Evolutionary conservation across 2,888 invertebrate species (phyloP).

Genomic region (Eupithecia subumbrata): DNA sequence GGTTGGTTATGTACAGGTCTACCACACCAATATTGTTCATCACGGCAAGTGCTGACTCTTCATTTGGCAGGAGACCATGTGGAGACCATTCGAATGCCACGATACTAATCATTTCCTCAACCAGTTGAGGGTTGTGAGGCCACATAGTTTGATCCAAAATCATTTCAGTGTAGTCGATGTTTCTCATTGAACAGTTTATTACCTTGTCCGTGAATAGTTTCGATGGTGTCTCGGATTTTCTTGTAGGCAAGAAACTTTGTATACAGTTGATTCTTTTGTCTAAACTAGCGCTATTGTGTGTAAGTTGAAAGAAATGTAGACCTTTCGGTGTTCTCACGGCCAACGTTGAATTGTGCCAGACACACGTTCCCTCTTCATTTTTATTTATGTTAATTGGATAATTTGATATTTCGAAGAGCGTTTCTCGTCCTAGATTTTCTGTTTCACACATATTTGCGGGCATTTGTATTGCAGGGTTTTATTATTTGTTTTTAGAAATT

Average conservation of each 20-base stretch:
- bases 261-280: slow-evolving; percentile 64
- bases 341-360: slow-evolving; percentile 62
- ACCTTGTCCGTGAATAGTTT: slow-evolving; percentile 55
- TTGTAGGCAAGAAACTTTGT: slow-evolving; percentile 55
- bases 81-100: slow-evolving; percentile 67
- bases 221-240: slow-evolving; percentile 60
- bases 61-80: slow-evolving; percentile 50
- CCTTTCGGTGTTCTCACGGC: slow-evolving; percentile 63
- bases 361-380: slow-evolving; percentile 56
- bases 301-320: slow-evolving; percentile 60
- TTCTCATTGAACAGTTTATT: slow-evolving; percentile 54
- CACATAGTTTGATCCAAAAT: slow-evolving; percentile 66
- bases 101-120: slow-evolving; percentile 61
- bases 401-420: slow-evolving; percentile 62
- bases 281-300: slow-evolving; percentile 61
- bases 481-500: not conserved
- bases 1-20: slow-evolving; percentile 54
- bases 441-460: slow-evolving; percentile 1
- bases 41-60: slow-evolving; percentile 59
- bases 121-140: slow-evolving; percentile 65
- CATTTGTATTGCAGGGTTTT: no score
- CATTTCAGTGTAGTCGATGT: slow-evolving; percentile 66
- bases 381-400: slow-evolving; percentile 56
- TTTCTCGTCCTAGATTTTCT: slow-evolving; percentile 44
- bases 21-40: slow-evolving; percentile 72